A percentile compares a stretch with the other conserved stretches of the same genome.
These are phyloP conservation scores for Thymallus thymallus DNA, from an alignment of 2,113 vertebrate genomes.

Conservation along the genomic window DNA sequence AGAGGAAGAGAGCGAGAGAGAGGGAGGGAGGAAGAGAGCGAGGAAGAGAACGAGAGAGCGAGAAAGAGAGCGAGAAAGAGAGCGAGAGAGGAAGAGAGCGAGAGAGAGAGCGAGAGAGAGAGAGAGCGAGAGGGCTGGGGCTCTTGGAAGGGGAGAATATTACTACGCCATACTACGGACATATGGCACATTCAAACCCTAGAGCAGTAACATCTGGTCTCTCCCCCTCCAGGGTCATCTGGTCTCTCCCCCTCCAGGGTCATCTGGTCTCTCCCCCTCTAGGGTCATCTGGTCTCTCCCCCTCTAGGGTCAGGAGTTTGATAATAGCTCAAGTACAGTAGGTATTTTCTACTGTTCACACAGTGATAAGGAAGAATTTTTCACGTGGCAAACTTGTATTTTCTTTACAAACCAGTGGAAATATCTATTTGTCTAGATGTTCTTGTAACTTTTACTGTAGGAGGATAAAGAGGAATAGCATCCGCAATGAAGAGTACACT, in stretches of 20 bases:
- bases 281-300: constrained; percentile 15
- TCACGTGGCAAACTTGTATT: background rate
- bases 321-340: background rate
- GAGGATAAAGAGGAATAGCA: no score
- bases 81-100: background rate
- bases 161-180: background rate
- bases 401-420: no score
- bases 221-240: constrained; percentile 14
- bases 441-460: no score
- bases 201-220: constrained; percentile 10
- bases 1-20: no score
- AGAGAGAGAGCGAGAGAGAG: no score
- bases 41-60: no score
- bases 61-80: no score
- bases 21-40: no score
- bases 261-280: constrained; percentile 12
- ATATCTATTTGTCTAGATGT: no score
- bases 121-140: no score
- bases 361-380: background rate
- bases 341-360: background rate
- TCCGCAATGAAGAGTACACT: no score
- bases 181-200: constrained; percentile 7
- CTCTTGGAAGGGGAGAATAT: background rate
- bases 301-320: background rate
- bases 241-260: background rate